A percentile compares a stretch with the other conserved stretches of the same genome.
phyloP scores from a whole-genome alignment of 92 coral and sea anemone species.

The Virgularia gustaviana region DNA sequence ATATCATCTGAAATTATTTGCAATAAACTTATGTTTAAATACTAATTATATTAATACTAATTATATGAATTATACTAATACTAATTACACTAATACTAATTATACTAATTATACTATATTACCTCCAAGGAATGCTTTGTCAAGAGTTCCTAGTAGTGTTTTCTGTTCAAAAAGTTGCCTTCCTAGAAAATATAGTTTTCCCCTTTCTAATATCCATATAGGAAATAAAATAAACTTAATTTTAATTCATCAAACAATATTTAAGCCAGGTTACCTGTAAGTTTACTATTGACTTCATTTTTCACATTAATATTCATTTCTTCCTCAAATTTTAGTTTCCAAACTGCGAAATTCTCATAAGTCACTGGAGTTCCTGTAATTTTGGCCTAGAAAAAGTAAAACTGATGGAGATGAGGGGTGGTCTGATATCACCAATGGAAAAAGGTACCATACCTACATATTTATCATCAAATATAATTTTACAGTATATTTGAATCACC shows the following conservation, averaged over 20 bases:
- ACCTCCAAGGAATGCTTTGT: conserved; percentile 91
- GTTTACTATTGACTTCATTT: conserved; percentile 64
- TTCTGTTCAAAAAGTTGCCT: conserved; percentile 87
- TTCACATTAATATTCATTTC: conserved; percentile 56
- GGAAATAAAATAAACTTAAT: no score
- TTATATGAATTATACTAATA: background rate
- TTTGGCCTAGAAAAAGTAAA: conserved; percentile 18
- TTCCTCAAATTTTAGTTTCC: conserved; percentile 79
- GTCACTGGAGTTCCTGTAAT: conserved; percentile 92
- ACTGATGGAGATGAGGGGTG: no score
- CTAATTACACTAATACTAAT: background rate
- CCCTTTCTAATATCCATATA: background rate
- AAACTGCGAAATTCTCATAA: conserved; percentile 68
- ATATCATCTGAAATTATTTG: conserved; percentile 63
- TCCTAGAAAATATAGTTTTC: conserved; percentile 48
- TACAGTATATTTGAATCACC: no score
- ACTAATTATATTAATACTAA: background rate
- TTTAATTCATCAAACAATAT: background rate
- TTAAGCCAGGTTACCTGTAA: conserved; percentile 65
- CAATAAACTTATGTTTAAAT: background rate
- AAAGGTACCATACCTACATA: no score
- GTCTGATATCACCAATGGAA: no score
- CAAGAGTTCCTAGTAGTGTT: conserved; percentile 69
- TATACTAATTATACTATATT: no score
- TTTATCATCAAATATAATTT: no score